Conservation (phyloP, 2,888 invertebrate genomes). For the Hyppa rectilinea region DNA sequence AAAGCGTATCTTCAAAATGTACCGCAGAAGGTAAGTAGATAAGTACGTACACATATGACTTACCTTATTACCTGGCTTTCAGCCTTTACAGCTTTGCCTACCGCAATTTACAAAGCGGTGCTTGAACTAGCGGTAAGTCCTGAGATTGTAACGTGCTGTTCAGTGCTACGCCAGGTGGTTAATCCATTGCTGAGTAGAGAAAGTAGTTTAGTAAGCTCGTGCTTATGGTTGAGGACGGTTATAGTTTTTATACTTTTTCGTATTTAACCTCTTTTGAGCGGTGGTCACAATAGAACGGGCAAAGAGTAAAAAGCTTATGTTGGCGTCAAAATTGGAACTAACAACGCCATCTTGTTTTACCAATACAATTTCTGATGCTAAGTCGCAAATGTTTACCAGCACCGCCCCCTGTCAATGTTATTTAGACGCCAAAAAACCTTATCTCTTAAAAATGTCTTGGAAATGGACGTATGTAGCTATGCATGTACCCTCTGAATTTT, state of each 20-base stretch:
- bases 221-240: not conserved
- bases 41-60: conserved; percentile 26
- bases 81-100: conserved; percentile 43
- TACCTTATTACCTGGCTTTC: conserved; percentile 54
- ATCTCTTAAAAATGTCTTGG: not conserved
- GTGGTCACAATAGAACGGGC: not conserved
- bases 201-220: conserved; percentile 23
- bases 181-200: conserved; percentile 36
- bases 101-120: conserved; percentile 59
- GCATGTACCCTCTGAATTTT: not conserved
- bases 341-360: not conserved
- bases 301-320: not conserved
- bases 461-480: not conserved
- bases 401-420: not conserved
- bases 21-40: conserved; percentile 18
- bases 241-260: not conserved
- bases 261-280: not conserved
- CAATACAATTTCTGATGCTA: not conserved
- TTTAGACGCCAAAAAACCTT: not conserved
- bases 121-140: conserved; percentile 41
- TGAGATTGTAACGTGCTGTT: conserved; percentile 51
- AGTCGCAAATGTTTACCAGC: not conserved
- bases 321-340: not conserved
- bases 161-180: conserved; percentile 33
- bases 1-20: conserved; percentile 27